Conservation (phyloP, 2,888 invertebrate genomes). For the Macrosoma leucophasiata region DNA sequence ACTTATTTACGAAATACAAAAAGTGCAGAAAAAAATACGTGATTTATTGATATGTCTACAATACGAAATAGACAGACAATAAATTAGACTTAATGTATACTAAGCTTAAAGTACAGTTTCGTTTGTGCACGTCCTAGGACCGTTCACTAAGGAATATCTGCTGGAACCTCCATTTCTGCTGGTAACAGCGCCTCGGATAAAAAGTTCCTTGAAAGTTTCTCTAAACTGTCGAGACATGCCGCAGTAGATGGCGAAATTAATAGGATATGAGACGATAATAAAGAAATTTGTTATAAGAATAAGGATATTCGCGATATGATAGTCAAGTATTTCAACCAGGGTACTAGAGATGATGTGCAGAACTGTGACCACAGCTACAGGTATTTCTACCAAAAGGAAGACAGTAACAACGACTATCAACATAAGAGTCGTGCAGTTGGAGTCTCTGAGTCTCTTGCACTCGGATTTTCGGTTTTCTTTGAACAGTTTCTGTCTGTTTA, state of each 20-base stretch:
- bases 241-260: slow-evolving; percentile 96
- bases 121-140: slow-evolving; percentile 88
- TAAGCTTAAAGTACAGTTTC: slow-evolving; percentile 83
- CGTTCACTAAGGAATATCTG: slow-evolving; percentile 87
- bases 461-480: slow-evolving; percentile 85
- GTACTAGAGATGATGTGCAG: slow-evolving; percentile 88
- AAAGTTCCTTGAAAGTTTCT: slow-evolving; percentile 92
- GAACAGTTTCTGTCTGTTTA: slow-evolving; percentile 84
- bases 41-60: slow-evolving; percentile 38
- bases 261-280: slow-evolving; percentile 92
- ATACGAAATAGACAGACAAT: slow-evolving; percentile 30
- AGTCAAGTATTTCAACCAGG: slow-evolving; percentile 83
- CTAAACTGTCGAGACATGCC: slow-evolving; percentile 96
- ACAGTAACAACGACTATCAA: slow-evolving; percentile 90
- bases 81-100: slow-evolving; percentile 13
- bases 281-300: slow-evolving; percentile 92
- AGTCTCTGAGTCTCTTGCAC: slow-evolving; percentile 85
- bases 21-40: slow-evolving; percentile 1
- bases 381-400: slow-evolving; percentile 88
- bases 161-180: slow-evolving; percentile 82
- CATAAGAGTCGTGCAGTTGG: slow-evolving; percentile 92
- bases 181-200: slow-evolving; percentile 79
- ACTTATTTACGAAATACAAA: not conserved
- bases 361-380: slow-evolving; percentile 87
- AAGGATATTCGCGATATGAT: slow-evolving; percentile 84